A percentile compares a stretch with the other conserved stretches of the same genome.
Evolutionary conservation across 2,113 vertebrate species (phyloP).

Genomic region (Electrona antarctica): DNA sequence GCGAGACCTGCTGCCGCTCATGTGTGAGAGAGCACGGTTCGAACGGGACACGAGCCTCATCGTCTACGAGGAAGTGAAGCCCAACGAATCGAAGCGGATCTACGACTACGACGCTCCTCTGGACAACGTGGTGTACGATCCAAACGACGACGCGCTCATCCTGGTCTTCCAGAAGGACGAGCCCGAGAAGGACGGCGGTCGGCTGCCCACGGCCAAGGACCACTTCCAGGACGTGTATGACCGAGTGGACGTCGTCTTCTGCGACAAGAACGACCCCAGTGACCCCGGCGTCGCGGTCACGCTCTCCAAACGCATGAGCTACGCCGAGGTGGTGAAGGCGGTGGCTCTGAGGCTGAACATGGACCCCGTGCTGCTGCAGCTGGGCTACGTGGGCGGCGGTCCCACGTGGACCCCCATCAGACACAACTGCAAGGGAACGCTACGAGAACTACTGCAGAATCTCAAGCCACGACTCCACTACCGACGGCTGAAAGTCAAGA

Average conservation of each 20-base stretch:
- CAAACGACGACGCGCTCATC: conserved; percentile 97
- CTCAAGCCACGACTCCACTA: conserved; percentile 99
- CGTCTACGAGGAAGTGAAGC: conserved; percentile 99
- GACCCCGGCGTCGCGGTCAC: conserved; percentile 98
- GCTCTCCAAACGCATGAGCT: conserved; percentile 99
- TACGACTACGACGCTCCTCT: conserved; percentile 99
- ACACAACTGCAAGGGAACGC: conserved; percentile 86
- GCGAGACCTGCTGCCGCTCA: conserved; percentile 98
- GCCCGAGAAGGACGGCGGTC: conserved; percentile 95
- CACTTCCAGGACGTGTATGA: conserved; percentile 98
- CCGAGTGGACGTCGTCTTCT: conserved; percentile 98
- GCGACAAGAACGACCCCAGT: conserved; percentile 98
- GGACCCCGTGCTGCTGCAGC: conserved; percentile 98
- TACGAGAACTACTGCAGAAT: conserved; percentile 98
- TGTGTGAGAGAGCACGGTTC: conserved; percentile 99
- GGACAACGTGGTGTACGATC: conserved; percentile 98
- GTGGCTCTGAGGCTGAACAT: conserved; percentile 98
- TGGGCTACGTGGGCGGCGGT: conserved; percentile 88
- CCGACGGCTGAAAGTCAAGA: conserved; percentile 99
- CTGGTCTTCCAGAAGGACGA: conserved; percentile 99
- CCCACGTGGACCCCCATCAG: conserved; percentile 69
- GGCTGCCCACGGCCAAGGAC: conserved; percentile 95
- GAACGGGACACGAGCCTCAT: conserved; percentile 99
- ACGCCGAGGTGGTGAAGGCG: conserved; percentile 99
- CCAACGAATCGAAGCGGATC: conserved; percentile 99